phyloP scores from a whole-genome alignment of 2,113 vertebrate genomes.

The Chinchilla lanigera region DNA sequence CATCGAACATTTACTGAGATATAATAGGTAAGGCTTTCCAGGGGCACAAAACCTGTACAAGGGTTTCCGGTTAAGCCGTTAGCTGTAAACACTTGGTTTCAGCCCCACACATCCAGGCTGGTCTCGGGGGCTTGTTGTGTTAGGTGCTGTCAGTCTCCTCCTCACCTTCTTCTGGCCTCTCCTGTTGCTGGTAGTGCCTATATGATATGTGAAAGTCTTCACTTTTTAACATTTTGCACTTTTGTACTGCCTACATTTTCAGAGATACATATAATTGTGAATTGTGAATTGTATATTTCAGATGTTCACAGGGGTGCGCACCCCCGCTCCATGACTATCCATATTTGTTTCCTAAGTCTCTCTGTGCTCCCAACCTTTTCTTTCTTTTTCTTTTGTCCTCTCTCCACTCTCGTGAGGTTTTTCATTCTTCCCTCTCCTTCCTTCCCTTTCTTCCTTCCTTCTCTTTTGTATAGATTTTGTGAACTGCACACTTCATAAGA shows the following conservation, averaged over 20 bases:
- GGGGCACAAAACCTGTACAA: neutral
- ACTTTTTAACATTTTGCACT: neutral
- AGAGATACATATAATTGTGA: neutral
- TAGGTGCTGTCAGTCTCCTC: neutral
- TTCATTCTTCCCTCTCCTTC: neutral
- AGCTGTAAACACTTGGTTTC: neutral
- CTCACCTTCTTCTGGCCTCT: neutral
- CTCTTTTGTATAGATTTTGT: neutral
- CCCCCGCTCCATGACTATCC: neutral
- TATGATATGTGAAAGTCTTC: neutral
- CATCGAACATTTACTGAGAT: neutral
- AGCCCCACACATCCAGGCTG: neutral
- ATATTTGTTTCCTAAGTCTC: neutral
- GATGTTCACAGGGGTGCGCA: neutral
- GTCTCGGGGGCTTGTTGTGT: neutral
- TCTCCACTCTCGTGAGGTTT: neutral
- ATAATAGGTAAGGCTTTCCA: neutral
- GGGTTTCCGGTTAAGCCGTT: neutral
- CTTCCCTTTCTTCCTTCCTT: neutral
- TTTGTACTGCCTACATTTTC: neutral
- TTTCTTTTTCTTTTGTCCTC: neutral
- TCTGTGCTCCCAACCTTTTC: neutral
- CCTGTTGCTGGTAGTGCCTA: neutral
- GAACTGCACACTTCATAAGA: neutral
- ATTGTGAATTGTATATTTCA: conserved; percentile 1